Base-by-base conservation (phyloP, 2,888 invertebrate genomes). In the Agriopis leucophaearia region DNA sequence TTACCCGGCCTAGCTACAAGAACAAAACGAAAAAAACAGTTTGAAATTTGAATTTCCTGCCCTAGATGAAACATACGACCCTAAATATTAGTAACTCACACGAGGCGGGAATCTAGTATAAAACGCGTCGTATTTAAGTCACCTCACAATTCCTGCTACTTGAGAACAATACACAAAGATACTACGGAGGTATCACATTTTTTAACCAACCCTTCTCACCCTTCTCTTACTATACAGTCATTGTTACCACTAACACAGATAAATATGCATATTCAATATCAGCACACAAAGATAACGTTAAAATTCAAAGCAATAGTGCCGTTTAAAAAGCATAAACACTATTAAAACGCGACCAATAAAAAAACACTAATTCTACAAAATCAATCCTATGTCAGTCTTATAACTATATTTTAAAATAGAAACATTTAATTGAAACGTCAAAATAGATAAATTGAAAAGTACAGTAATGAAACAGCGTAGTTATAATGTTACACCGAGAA, bases 321-420 rank as follows among this genome's bases (percentile, higher is more conserved):
- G 87, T 89, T 90, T 80, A 85, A 78, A 76, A 78, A 77, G 70
- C 73, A 77, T 69, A 67, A 71, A 70, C 62, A 66, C 72, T 71
- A 79, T 79, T 75, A 77, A 75, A 60, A 69, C 48, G 76, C 69
- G 63, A 74, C 70, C 61, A 51, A 68, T 62, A 80, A 85, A 80
- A 75, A 77, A 76, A 71, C 71, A 73, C 74, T 71, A 78, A 72
- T 69, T 64, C 81, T 82, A 81, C 77, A 72, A 88, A 88, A 81
- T 77, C 84, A 90, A 88, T 81, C 82, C 81, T 89, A 87, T 75
- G 87, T 92, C 92, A 92, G 92, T 93, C 92, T 93, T 92, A 92
- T 91, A 88, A 84, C 91, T 92, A 92, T 88, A 79, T 83, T 84
- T 82, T 83, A 85, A 86, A 86, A 86, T 83, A 78, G 74, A 78